Base-by-base conservation (phyloP, 2,888 invertebrate genomes). In the Cheilosia variabilis region DNA sequence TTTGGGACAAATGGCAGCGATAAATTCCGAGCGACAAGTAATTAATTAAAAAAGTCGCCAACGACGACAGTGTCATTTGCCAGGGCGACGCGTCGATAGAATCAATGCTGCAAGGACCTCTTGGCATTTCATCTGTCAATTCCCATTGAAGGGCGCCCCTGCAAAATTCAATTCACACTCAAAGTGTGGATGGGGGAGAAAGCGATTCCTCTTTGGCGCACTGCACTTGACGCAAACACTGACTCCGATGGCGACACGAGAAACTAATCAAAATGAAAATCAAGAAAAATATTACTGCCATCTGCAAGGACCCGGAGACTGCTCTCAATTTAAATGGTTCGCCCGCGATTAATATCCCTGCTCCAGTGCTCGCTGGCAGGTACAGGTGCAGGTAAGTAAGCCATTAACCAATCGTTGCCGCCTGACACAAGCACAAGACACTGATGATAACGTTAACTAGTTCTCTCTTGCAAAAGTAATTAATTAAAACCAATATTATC, bases 401-500 rank as follows among this genome's bases (percentile, higher is more conserved):
- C 43, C 43, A 53, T 34, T 53, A 41, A 50, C 37, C 43, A 37
- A 19, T 53, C 31, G 57, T 19, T 31, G 34, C 27, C 52, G 27
- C 10, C 17, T 62, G 53, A 37, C 63, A 65, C 45, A 24, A 31
- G 41, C 41, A 53, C 52, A 71, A 66, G 24, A 71, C 71, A 75
- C 57, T 65, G 69, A 69, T 69, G 73, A 83, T 75, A 83, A 63
- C 63, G 45, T 62, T 78, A 65, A 53, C 58, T 75, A 60, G 62
- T 69, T 69, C 41, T 24, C 58, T 53, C 58, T 22, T 2, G 47
- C 55, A 69, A 45, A 79, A 58, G 79, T 75, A 84, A 84, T 75
- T 84, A 84, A 84, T 84, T 84, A 75, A 75, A 79, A 68, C 73
- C 73, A 79, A 83, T 83, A 78, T 73, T 73, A 83, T 83, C 68